Conservation (phyloP, 2,797 vertebrate species). For the Phrynocephalus vlangalii region DNA sequence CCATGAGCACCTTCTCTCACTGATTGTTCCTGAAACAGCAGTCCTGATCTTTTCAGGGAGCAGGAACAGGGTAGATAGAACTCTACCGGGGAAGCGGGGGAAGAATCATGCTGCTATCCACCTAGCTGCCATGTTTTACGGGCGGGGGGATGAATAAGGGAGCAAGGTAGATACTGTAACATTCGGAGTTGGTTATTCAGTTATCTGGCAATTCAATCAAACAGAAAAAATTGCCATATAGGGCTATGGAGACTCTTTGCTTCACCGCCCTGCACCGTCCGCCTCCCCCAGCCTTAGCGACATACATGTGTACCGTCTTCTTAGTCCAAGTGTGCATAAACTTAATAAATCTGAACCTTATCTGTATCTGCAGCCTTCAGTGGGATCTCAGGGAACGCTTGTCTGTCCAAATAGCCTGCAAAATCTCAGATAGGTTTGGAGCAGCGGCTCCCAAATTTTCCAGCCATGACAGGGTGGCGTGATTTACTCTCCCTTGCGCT, state of each 20-base stretch:
- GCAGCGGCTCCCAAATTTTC: constrained; percentile 60
- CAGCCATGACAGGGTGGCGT: constrained; percentile 63
- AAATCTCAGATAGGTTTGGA: constrained; percentile 69
- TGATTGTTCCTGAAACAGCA: neutral
- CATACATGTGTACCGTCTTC: neutral
- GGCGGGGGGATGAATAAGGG: neutral
- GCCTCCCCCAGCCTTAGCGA: constrained; percentile 26
- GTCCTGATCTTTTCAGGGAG: neutral
- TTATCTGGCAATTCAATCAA: constrained; percentile 58
- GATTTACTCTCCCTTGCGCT: constrained; percentile 48
- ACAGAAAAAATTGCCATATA: constrained; percentile 76
- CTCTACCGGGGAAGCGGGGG: neutral
- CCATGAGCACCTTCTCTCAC: neutral
- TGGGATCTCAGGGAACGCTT: constrained; percentile 62
- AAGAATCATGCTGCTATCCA: neutral
- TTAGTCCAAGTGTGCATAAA: constrained; percentile 63
- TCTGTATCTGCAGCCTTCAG: constrained; percentile 67
- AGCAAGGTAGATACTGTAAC: neutral
- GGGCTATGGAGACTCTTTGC: constrained; percentile 66
- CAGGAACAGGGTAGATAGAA: neutral
- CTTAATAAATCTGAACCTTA: constrained; percentile 76
- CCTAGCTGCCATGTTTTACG: neutral
- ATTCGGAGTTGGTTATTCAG: constrained; percentile 58
- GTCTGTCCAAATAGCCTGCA: constrained; percentile 67
- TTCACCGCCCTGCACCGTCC: constrained; percentile 60